phyloP scores from a whole-genome alignment of 2,797 vertebrate genomes.

The Amniataba percoides region DNA sequence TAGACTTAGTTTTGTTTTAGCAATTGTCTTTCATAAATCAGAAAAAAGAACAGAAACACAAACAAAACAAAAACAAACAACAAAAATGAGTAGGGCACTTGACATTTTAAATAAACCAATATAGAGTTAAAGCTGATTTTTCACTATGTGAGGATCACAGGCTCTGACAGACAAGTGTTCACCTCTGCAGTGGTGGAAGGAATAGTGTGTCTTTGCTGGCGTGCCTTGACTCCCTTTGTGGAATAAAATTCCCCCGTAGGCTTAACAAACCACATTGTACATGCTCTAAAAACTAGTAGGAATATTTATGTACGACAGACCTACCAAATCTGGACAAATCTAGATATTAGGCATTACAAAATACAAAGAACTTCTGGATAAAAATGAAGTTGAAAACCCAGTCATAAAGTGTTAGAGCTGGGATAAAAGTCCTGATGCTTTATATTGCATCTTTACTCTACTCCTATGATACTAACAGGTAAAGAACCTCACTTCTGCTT shows the following conservation, averaged over 20 bases:
- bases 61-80: too few relatives aligned
- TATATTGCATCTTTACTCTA: conserved; percentile 62
- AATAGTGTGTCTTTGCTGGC: conserved; percentile 27
- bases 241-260: conserved; percentile 42
- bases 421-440: conserved; percentile 64
- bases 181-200: conserved; percentile 7
- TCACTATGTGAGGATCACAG: conserved; percentile 16
- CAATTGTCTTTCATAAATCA: conserved; percentile 21
- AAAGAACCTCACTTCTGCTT: conserved; percentile 40
- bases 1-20: conserved; percentile 32
- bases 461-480: conserved; percentile 21
- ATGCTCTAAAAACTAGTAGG: conserved; percentile 76
- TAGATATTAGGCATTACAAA: conserved; percentile 79
- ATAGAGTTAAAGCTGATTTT: conserved; percentile 31
- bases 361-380: conserved; percentile 71
- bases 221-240: conserved; percentile 15
- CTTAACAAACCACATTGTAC: conserved; percentile 68
- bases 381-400: conserved; percentile 62
- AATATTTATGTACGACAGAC: conserved; percentile 73
- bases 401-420: conserved; percentile 48
- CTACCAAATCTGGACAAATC: conserved; percentile 73
- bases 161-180: conserved; percentile 21
- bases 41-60: neutral
- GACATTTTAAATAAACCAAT: conserved; percentile 47
- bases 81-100: conserved; percentile 24